Base-by-base conservation (phyloP, 2,113 vertebrate genomes). In the Stegostoma tigrinum region DNA sequence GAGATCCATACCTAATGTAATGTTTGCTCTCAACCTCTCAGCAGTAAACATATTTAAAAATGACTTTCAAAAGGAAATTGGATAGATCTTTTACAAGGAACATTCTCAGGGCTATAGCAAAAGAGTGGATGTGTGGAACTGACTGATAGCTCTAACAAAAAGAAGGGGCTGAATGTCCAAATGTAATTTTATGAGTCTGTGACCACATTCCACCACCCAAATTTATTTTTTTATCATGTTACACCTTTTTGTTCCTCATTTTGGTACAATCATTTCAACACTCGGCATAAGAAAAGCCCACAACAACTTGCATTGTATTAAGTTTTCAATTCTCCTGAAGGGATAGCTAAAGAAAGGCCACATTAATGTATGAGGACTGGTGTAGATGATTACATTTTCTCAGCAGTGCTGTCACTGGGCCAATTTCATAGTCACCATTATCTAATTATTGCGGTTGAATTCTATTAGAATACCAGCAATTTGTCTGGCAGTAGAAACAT, bases 311-410 rank as follows among this genome's bases (percentile, higher is more conserved):
- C 45, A 24, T 75, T 75, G 94, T 95, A 95, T 72, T 17, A 95
- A 48, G 27, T 97, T 98, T 97, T 96, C 97, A 98, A 98, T 98
- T 98, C 97, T 96, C 97, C 97, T 98, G 98, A 98, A 98, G 96
- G 80, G 95, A 97, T 98, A 98, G 97, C 97, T 97, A 97, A 97
- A 97, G 97, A 97, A 97, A 97, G 97, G 97, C 97, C 97, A 97
- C 98, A 97, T 97, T 98, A 98, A 98, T 98, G 97, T 98, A 98
- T 98, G 98, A 98, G 97, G 97, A 98, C 97, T 97, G 97, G 97
- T 97, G 97, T 97, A 97, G 96, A 97, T 97, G 97, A 98, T 98
- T 98, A 96, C 98, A 97, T 98, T 98, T 98, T 97, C 97, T 97
- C 96, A 96, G 97, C 97, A 97, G 97, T 96, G 97, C 97, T 98